Conservation (phyloP, 1,140 invertebrate genomes). For the Archegozetes longisetosus region DNA sequence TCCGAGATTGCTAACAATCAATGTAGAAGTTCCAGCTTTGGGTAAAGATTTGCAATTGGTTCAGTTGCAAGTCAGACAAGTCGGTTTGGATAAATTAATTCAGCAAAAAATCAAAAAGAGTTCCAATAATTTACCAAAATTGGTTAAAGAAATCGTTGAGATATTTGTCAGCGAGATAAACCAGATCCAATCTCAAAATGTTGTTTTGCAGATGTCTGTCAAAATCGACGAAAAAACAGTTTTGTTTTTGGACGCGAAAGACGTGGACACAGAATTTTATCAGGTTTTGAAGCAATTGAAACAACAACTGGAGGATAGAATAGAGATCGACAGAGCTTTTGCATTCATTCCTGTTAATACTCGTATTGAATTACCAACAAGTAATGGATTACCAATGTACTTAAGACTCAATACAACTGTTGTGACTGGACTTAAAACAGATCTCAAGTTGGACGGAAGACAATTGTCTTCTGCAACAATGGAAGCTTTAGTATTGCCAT, state of each 20-base stretch:
- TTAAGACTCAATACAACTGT: conserved; percentile 13
- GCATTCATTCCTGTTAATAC: conserved; percentile 3
- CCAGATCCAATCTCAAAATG: not conserved
- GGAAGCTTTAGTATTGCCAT: too few species aligned
- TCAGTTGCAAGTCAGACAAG: not conserved
- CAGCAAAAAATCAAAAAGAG: not conserved
- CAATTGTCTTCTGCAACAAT: not conserved
- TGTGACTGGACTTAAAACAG: conserved; percentile 9
- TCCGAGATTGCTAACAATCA: conserved; percentile 9
- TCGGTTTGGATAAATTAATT: not conserved
- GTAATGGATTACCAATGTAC: conserved; percentile 14
- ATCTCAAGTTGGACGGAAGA: not conserved
- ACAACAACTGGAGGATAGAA: not conserved
- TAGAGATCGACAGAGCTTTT: conserved; percentile 11
- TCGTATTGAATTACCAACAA: conserved; percentile 2
- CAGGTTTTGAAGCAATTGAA: not conserved
- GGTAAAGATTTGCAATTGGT: not conserved
- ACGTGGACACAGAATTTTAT: not conserved
- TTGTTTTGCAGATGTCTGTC: not conserved
- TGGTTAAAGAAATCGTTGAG: not conserved
- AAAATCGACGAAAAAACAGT: conserved; percentile 15
- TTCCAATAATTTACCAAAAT: not conserved
- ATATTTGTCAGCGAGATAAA: not conserved
- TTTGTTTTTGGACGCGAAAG: not conserved
- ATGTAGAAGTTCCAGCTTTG: conserved; percentile 7